Conservation (phyloP, 2,797 vertebrate genomes). For the Margarornis squamiger region DNA sequence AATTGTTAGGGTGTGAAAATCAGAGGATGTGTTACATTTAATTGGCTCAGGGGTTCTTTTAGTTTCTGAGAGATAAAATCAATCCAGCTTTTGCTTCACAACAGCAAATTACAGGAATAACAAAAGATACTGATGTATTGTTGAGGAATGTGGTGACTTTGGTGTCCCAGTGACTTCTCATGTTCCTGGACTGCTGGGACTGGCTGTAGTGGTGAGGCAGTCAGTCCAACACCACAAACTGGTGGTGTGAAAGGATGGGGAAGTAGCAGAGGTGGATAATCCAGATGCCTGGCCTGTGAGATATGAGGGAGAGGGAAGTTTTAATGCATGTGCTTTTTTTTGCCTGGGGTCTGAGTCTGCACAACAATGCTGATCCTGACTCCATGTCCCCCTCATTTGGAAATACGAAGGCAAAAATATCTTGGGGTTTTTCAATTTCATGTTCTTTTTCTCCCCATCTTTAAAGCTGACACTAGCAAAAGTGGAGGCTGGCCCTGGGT, state of each 20-base stretch:
- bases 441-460: accelerated
- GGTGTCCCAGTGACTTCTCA: not conserved
- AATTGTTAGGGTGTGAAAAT: not conserved
- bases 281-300: not conserved
- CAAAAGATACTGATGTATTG: accelerated
- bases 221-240: not conserved
- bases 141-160: accelerated
- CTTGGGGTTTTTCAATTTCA: not conserved
- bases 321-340: accelerated
- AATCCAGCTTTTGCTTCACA: not conserved
- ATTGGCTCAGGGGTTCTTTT: not conserved
- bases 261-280: not conserved
- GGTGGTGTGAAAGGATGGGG: not conserved
- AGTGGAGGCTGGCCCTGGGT: not conserved
- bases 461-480: not conserved
- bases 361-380: accelerated
- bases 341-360: not conserved
- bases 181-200: accelerated
- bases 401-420: not conserved
- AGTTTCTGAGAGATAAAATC: not conserved
- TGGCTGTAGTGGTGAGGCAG: not conserved
- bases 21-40: not conserved
- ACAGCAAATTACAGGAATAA: not conserved
- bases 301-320: not conserved
- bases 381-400: not conserved